Percentiles rank a stretch among this genome's conserved stretches.
Conservation (phyloP, 2,113 vertebrate genomes). For the Hemicordylus capensis region DNA sequence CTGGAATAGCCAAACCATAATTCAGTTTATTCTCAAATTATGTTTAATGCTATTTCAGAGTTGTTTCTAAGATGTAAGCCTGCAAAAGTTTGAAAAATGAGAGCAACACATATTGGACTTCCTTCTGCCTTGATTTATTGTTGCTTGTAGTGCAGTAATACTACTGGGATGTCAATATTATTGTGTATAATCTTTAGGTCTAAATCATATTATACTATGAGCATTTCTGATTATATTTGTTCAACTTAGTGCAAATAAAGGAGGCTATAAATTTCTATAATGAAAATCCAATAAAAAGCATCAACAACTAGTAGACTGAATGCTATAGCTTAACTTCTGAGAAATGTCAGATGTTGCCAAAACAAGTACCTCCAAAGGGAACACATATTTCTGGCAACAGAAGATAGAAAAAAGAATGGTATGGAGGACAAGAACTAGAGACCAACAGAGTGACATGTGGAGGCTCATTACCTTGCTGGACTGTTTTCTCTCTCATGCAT, state of each 20-base stretch:
- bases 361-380: neutral
- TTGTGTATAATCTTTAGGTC: neutral
- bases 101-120: neutral
- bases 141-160: neutral
- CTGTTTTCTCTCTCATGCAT: neutral
- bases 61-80: neutral
- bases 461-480: neutral
- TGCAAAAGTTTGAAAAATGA: neutral
- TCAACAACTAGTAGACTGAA: neutral
- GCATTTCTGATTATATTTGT: neutral
- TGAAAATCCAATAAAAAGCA: neutral
- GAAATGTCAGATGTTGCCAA: neutral
- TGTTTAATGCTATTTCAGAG: neutral
- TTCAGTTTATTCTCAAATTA: neutral
- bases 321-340: neutral
- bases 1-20: neutral
- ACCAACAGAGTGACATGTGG: no score
- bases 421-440: neutral
- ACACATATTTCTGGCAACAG: neutral
- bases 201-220: neutral
- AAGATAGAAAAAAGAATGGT: neutral
- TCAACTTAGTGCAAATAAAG: neutral
- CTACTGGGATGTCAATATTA: neutral
- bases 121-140: neutral
- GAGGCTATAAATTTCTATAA: constrained; percentile 2